Evolutionary conservation across 2,888 invertebrate species (phyloP).

Genomic region (Cephus nigrinus): DNA sequence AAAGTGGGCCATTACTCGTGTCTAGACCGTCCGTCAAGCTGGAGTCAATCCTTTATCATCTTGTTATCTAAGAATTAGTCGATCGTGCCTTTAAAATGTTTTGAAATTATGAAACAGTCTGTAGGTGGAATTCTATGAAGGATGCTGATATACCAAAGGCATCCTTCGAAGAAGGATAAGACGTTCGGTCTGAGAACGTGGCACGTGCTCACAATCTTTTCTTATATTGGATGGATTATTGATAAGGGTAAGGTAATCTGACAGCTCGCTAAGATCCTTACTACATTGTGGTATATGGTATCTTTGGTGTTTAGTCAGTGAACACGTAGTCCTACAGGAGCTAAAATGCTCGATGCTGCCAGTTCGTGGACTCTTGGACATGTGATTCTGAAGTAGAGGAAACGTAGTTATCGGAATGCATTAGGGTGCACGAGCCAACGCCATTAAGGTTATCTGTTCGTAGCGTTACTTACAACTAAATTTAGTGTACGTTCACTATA

Average conservation of each 20-base stretch:
- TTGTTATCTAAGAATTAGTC: neutral
- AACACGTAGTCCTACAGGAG: neutral
- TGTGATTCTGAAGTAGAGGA: constrained; percentile 2
- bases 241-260: constrained; percentile 1
- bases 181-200: neutral
- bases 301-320: neutral
- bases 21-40: constrained; percentile 11
- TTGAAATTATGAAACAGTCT: neutral
- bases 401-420: constrained; percentile 50
- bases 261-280: neutral
- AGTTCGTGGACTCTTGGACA: neutral
- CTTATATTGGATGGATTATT: neutral
- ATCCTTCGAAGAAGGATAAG: neutral
- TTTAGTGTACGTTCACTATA: constrained; percentile 44
- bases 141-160: neutral
- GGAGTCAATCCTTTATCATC: neutral
- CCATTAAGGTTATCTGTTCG: constrained; percentile 55
- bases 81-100: neutral
- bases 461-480: constrained; percentile 51
- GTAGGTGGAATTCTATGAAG: neutral
- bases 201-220: constrained; percentile 3
- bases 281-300: neutral
- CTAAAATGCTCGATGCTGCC: neutral
- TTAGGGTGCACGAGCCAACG: constrained; percentile 44
- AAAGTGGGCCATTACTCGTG: constrained; percentile 5